Evolutionary conservation across 2,888 invertebrate genomes (phyloP).

Genomic region (Diarsia rubi): DNA sequence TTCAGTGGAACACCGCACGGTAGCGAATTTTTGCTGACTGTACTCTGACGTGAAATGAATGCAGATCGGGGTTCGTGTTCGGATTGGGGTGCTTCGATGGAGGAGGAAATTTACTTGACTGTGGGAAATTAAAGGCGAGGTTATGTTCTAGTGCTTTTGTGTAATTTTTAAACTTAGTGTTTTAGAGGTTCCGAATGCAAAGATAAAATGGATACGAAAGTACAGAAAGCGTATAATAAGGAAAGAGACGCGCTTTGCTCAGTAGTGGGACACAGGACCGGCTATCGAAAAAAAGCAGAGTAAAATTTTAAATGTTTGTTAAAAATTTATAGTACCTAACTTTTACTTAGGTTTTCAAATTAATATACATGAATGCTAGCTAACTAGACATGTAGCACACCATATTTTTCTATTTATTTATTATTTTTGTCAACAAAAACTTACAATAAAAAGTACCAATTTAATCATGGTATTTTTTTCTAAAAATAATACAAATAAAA

Average conservation of each 20-base stretch:
- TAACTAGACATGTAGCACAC: too few relatives aligned
- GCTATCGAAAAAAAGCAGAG: too few relatives aligned
- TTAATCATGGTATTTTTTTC: not conserved
- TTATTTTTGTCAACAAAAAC: not conserved
- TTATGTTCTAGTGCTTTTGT: not conserved
- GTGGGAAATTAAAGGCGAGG: not conserved
- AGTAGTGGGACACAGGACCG: too few relatives aligned
- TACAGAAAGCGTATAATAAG: too few relatives aligned
- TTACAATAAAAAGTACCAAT: not conserved
- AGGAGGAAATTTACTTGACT: not conserved
- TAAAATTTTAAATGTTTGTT: too few relatives aligned
- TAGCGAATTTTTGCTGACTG: slow-evolving; percentile 75
- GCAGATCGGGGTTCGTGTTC: slow-evolving; percentile 66
- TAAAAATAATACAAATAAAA: not conserved
- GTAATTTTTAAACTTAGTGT: too few relatives aligned
- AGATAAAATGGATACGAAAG: too few relatives aligned
- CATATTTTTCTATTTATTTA: not conserved
- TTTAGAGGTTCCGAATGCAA: too few relatives aligned
- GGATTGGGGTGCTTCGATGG: slow-evolving; percentile 47
- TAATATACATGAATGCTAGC: not conserved
- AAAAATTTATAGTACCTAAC: too few relatives aligned
- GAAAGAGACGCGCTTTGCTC: too few relatives aligned
- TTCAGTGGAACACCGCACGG: slow-evolving; percentile 42
- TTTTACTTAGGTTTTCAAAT: not conserved
- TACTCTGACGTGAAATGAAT: slow-evolving; percentile 71